Base-by-base conservation (phyloP, 2,888 invertebrate genomes). In the Notocelia uddmanniana region DNA sequence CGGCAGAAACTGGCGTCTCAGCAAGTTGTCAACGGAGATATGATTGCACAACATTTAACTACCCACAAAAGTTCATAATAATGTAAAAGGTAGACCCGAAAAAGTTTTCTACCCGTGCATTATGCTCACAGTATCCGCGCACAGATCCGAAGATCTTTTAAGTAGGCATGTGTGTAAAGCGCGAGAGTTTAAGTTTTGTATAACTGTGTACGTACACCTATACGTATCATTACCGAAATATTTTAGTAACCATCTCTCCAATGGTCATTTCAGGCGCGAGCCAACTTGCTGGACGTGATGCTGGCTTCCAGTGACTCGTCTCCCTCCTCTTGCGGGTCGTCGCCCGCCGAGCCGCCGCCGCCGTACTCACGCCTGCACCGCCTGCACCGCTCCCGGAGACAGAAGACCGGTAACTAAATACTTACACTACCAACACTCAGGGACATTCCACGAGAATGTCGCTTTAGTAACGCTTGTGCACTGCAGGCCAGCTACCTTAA, bases 211-310 rank as follows among this genome's bases (percentile, higher is more conserved):
- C n/a, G n/a, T n/a, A n/a, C n/a, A n/a, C n/a, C n/a, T n/a, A n/a
- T n/a, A n/a, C n/a, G n/a, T n/a, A n/a, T n/a, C n/a, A n/a, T n/a
- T n/a, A n/a, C n/a, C n/a, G n/a, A n/a, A n/a, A n/a, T n/a, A n/a
- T n/a, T n/a, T n/a, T 15, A 45, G n/a, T 45, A 8, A 45, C 15
- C 1, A 45, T 45, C n/a, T 8, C 8, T n/a, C 6, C n/a, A 1
- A 6, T 8, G 8, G 45, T 45, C 8, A 8, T 78, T 83, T 3
- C 87, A 97, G 97, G 96, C 96, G 26, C 94, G 97, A 79, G 97
- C 96, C 41, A 97, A 96, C 88, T 90, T 97, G 8, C 88, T 97
- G 69, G 97, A 97, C 88, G 96, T 96, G 78, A 96, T 97, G 96
- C 89, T 97, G 85, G 96, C 96, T 19, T 96, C 96, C 9, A 96